Base-by-base conservation (phyloP, 2,888 invertebrate genomes). In the Harpalus rufipes region DNA sequence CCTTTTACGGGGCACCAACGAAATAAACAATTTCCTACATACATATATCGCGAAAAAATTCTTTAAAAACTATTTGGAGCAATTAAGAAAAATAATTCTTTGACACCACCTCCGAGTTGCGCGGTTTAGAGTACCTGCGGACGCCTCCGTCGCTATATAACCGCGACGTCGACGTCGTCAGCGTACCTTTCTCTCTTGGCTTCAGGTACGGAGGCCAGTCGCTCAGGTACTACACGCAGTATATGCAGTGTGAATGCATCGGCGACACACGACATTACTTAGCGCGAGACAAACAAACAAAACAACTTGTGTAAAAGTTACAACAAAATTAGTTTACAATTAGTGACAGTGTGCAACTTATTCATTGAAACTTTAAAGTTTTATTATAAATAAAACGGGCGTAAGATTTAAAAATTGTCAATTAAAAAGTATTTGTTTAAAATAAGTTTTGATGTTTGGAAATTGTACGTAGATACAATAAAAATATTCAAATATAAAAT, bases 161-260 rank as follows among this genome's bases (percentile, higher is more conserved):
- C 44, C 10, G 12, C 44, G 44, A 51, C 44, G 61, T 61, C 16
- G 61, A 61, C 61, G 61, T 61, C 61, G 61, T 61, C 61, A 61
- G 61, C 61, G 61, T 61, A 16, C 61, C 61, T 61, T 61, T 61
- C 61, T 61, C 61, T 21, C 18, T 14, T 21, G 21, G 21, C 16
- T 5, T 61, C 61, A 21, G 44, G 44, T 51, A 51, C 44, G 44
- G 44, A 51, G 44, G 44, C 44, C 44, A 51, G 12, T 51, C 44
- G 12, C 10, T 51, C 44, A 32, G 32, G 32, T 32, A 32, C 32
- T 32, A 32, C 32, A 32, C 44, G 44, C 44, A 51, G 44, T 61
- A 61, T 7, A 61, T 18, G 61, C 61, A 61, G 61, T 61, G 12
- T 14, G 61, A 61, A 61, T 61, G 61, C 5, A 4, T 7, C 44